Percentiles rank a stretch among this genome's conserved stretches.
These are phyloP conservation scores for Zaprionus vittiger DNA, from an alignment of 1,140 invertebrate genomes.

Conservation along the genomic window DNA sequence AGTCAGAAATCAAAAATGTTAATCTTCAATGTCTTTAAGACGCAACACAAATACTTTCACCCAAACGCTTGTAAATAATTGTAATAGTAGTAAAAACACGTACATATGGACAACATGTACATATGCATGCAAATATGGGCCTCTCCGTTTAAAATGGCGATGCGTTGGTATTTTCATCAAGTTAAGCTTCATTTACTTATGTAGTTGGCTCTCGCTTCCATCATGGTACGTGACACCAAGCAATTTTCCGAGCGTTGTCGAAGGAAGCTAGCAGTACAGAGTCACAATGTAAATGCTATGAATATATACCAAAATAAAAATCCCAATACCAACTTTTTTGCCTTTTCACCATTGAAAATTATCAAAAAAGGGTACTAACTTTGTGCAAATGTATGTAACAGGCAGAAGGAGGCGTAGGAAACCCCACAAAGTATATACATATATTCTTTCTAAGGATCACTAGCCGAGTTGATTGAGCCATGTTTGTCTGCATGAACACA, in stretches of 20 bases:
- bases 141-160: conserved; percentile 54
- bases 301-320: conserved; percentile 32
- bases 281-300: conserved; percentile 14
- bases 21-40: conserved; percentile 26
- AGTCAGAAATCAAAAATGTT: conserved; percentile 50
- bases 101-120: conserved; percentile 17
- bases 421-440: too few relatives aligned
- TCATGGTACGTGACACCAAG: conserved; percentile 66
- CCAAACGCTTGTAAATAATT: conserved; percentile 11
- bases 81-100: background rate
- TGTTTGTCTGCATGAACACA: too few relatives aligned
- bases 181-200: conserved; percentile 65
- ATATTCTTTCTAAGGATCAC: too few relatives aligned
- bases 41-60: conserved; percentile 7
- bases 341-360: too few relatives aligned
- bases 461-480: too few relatives aligned
- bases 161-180: conserved; percentile 79
- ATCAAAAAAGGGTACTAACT: too few relatives aligned
- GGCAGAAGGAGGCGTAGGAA: too few relatives aligned
- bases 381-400: too few relatives aligned
- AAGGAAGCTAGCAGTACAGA: background rate
- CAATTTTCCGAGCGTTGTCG: conserved; percentile 56
- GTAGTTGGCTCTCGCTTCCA: background rate
- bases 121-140: conserved; percentile 3
- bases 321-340: background rate